phyloP scores from a whole-genome alignment of 1,140 invertebrate genomes.

The Conus betulinus region DNA sequence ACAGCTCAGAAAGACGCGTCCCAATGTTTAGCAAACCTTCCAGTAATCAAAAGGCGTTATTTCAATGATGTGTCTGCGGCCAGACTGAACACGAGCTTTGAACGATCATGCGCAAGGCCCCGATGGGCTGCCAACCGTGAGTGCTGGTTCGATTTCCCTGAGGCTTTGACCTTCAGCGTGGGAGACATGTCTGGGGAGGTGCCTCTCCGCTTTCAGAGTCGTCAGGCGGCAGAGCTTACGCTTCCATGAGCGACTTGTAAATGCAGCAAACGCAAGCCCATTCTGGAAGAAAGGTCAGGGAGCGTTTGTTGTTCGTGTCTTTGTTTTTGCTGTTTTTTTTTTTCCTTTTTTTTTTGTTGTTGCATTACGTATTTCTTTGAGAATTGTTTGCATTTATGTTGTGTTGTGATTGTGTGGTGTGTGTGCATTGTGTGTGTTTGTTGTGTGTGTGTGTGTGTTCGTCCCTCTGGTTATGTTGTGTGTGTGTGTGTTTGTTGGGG shows the following conservation, averaged over 20 bases:
- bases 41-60: too few relatives aligned
- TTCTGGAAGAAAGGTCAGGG: constrained; percentile 34
- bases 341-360: background rate
- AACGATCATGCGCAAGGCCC: constrained; percentile 49
- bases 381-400: background rate
- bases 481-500: too few relatives aligned
- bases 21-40: too few relatives aligned
- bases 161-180: constrained; percentile 55
- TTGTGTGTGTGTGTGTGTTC: background rate
- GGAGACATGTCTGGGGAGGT: constrained; percentile 22
- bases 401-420: background rate
- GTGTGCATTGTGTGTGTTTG: background rate
- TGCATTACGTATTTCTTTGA: background rate
- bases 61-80: background rate
- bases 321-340: background rate
- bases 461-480: too few relatives aligned
- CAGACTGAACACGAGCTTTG: constrained; percentile 53
- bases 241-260: constrained; percentile 38
- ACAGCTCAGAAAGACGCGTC: too few relatives aligned
- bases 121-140: constrained; percentile 52
- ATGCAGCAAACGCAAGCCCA: constrained; percentile 38
- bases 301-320: background rate
- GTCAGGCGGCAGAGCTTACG: constrained; percentile 19
- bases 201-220: background rate
- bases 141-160: constrained; percentile 64